A percentile compares a stretch with the other conserved stretches of the same genome.
These are phyloP conservation scores for Gracilinanus agilis DNA, from an alignment of 2,113 vertebrate genomes.

Conservation along the genomic window DNA sequence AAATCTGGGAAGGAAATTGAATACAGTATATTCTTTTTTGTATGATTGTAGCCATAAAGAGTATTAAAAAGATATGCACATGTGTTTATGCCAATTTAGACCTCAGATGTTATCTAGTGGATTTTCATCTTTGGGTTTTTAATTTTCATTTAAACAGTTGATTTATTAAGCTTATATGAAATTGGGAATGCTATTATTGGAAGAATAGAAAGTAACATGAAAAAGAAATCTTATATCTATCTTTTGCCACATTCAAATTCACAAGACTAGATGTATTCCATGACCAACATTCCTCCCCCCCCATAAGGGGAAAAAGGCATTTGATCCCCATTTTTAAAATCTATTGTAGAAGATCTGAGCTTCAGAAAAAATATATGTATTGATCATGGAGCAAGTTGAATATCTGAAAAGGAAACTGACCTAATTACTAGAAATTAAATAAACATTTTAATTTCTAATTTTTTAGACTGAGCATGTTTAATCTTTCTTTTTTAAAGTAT, in stretches of 20 bases:
- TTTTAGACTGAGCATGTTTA: not conserved
- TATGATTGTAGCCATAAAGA: constrained; percentile 37
- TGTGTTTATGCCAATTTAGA: not conserved
- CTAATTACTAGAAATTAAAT: not conserved
- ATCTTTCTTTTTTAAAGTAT: not conserved
- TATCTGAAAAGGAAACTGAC: not conserved
- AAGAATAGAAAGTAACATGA: not conserved
- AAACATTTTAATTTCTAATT: not conserved
- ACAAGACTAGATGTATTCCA: not conserved
- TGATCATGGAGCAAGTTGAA: constrained; percentile 32
- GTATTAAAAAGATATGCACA: constrained; percentile 19
- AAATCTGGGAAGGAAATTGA: constrained; percentile 64
- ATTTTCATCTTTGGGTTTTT: not conserved
- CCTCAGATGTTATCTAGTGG: constrained; percentile 6
- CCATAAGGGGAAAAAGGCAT: not conserved
- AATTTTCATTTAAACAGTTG: constrained; percentile 7
- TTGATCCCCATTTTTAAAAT: not conserved
- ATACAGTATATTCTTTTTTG: constrained; percentile 40
- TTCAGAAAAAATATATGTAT: not conserved
- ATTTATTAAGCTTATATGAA: constrained; percentile 42
- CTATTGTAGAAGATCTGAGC: not conserved
- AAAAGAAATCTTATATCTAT: not conserved
- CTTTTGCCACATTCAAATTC: not conserved
- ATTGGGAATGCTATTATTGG: not conserved
- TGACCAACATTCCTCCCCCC: not conserved